Conservation (phyloP, 2,888 invertebrate genomes). For the Enoplolaimus lenunculus region DNA sequence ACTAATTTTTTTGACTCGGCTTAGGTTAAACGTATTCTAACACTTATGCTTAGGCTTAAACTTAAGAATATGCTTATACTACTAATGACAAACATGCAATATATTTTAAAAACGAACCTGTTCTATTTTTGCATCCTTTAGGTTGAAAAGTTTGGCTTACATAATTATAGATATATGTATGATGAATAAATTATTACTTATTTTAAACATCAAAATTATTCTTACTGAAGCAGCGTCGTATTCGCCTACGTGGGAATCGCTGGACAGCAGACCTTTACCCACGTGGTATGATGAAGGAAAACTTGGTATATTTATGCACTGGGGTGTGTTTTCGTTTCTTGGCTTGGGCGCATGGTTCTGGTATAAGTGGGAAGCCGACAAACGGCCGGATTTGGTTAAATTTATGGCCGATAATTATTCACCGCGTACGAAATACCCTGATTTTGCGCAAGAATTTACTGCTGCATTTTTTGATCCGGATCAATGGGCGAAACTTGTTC, state of each 20-base stretch:
- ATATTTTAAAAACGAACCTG: too few species aligned
- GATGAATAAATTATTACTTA: too few species aligned
- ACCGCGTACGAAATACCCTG: slow-evolving; percentile 24
- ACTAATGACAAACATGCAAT: too few species aligned
- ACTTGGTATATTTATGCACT: slow-evolving; percentile 46
- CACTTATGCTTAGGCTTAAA: too few species aligned
- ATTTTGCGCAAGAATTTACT: slow-evolving; percentile 24
- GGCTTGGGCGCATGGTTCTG: slow-evolving; percentile 36
- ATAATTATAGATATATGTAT: too few species aligned
- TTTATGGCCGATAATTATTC: slow-evolving; percentile 25
- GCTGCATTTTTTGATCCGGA: slow-evolving; percentile 25
- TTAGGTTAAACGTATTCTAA: too few species aligned
- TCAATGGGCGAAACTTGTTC: slow-evolving; percentile 24
- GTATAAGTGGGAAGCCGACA: slow-evolving; percentile 26
- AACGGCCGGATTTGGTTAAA: slow-evolving; percentile 21
- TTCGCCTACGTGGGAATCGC: slow-evolving; percentile 40
- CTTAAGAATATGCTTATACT: too few species aligned
- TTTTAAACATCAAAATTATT: too few species aligned
- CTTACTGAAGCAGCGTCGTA: too few species aligned
- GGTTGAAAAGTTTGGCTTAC: too few species aligned
- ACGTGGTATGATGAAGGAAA: slow-evolving; percentile 45
- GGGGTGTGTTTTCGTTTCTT: slow-evolving; percentile 46
- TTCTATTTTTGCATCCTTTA: too few species aligned
- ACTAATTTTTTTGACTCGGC: too few species aligned
- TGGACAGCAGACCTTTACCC: slow-evolving; percentile 43